Conservation (phyloP, 1,140 invertebrate species). For the Tetragnatha versicolor region DNA sequence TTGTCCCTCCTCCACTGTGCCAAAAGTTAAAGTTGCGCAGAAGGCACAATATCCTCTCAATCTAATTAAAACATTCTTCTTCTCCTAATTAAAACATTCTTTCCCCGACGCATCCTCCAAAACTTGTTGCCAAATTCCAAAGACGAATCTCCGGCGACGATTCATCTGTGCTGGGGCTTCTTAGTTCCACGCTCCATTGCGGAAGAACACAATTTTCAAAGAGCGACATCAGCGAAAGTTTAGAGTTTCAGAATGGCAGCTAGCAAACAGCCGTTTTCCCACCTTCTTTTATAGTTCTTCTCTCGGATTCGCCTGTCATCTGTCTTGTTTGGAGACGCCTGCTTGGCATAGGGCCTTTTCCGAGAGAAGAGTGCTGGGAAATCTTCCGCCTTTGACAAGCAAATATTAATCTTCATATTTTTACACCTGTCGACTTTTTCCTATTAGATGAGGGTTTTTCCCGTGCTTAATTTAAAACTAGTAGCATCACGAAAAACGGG, state of each 20-base stretch:
- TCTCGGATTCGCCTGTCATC: not conserved
- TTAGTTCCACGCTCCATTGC: constrained; percentile 13
- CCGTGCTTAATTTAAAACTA: too few relatives aligned
- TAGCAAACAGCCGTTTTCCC: constrained; percentile 23
- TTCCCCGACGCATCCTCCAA: constrained; percentile 15
- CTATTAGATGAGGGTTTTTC: too few relatives aligned
- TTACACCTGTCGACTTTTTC: not conserved
- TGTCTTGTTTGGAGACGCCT: constrained; percentile 37
- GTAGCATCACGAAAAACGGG: too few relatives aligned
- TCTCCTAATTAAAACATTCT: constrained; percentile 44
- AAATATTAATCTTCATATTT: not conserved
- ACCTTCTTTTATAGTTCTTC: not conserved
- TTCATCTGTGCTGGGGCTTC: constrained; percentile 36
- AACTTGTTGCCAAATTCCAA: constrained; percentile 27
- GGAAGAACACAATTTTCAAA: constrained; percentile 12
- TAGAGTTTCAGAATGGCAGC: constrained; percentile 34
- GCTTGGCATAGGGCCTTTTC: constrained; percentile 30
- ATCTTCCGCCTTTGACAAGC: not conserved
- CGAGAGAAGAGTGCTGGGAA: not conserved
- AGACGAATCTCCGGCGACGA: constrained; percentile 3
- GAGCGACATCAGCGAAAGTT: constrained; percentile 34
- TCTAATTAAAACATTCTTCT: constrained; percentile 38
- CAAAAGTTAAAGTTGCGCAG: too few relatives aligned
- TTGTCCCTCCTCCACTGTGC: too few relatives aligned
- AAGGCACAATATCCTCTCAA: too few relatives aligned